Evolutionary conservation across 2,797 vertebrate species (phyloP).

Genomic region (Centroberyx gerrardi): DNA sequence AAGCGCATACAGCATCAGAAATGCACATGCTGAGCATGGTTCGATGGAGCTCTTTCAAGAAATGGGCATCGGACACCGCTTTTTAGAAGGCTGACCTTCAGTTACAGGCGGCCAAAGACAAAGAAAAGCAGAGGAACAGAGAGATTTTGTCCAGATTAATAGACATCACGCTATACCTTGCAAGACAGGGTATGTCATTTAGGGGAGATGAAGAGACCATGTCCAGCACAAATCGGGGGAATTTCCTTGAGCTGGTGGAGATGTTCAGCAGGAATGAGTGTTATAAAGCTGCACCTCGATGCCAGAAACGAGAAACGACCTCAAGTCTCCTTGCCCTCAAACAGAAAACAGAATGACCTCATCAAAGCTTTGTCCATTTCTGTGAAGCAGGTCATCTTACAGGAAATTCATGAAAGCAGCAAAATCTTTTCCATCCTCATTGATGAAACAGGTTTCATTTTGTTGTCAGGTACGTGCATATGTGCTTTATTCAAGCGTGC

Average conservation of each 20-base stretch:
- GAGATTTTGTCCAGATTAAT: slow-evolving; percentile 40
- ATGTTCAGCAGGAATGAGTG: slow-evolving; percentile 48
- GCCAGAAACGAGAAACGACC: slow-evolving; percentile 22
- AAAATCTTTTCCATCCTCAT: slow-evolving; percentile 15
- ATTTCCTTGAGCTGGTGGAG: no score
- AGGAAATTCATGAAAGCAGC: slow-evolving; percentile 22
- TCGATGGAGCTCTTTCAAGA: slow-evolving; percentile 19
- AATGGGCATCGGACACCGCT: slow-evolving; percentile 18
- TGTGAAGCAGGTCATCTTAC: slow-evolving; percentile 18
- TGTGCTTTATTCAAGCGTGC: slow-evolving; percentile 33
- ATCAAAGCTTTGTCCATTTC: slow-evolving; percentile 27
- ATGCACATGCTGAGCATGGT: no score
- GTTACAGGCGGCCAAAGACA: slow-evolving; percentile 37
- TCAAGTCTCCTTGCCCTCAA: no score
- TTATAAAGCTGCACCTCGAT: slow-evolving; percentile 31
- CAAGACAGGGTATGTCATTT: slow-evolving; percentile 40
- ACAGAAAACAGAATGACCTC: slow-evolving; percentile 28
- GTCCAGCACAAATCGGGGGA: slow-evolving; percentile 44
- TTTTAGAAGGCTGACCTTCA: slow-evolving; percentile 26
- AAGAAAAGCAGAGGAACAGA: slow-evolving; percentile 27
- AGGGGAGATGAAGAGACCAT: slow-evolving; percentile 35
- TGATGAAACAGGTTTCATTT: slow-evolving; percentile 38
- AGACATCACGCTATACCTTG: slow-evolving; percentile 21
- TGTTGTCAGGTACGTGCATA: slow-evolving; percentile 35
- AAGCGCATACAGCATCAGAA: no score